Base-by-base conservation (phyloP, 2,888 invertebrate genomes). In the Drosophila koepferae region DNA sequence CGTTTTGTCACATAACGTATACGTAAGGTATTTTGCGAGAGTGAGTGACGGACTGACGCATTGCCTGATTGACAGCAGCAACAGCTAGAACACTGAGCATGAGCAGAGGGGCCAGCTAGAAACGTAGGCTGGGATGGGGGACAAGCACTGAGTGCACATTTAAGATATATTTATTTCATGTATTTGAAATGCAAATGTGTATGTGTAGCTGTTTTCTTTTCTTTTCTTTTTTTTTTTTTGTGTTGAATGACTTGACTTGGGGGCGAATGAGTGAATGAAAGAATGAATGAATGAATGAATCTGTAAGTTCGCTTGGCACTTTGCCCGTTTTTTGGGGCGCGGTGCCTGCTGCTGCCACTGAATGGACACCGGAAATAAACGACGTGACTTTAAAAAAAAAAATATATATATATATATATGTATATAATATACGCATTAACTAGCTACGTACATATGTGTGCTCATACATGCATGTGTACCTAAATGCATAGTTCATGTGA, bases 351-450 rank as follows among this genome's bases (percentile, higher is more conserved):
- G 49, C 34, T 67, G 56, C 49, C 48, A 58, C 48, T 58, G 41
- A 75, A 80, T 75, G 80, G 72, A 77, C 86, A 90, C 91, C 92
- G 92, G 92, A 92, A 91, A 89, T 91, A 90, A 91, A 85, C 92
- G 92, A 92, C 92, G 92, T 91, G 92, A 91, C 92, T 92, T 87
- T 72, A 81, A 67, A 74, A 78, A 84, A 89, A 6, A 28, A 4
- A 28, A 28, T 28, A 28, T 4, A 28, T 3, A 3, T 23, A 23
- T 23, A 23, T 23, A 23, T 28, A 28, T 28, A 28, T 28, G 1
- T 28, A 28, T 28, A 28, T 4, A 28, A 28, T 28, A 28, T 28
- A 28, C 28, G 79, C 89, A 77, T 68, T 70, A 76, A 78, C 74
- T 64, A 82, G 82, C 82, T 79, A 87, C 59, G 28, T 61, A 87